These are phyloP conservation scores for Nylanderia fulva DNA, from an alignment of 1,140 invertebrate genomes.

Conservation along the genomic window DNA sequence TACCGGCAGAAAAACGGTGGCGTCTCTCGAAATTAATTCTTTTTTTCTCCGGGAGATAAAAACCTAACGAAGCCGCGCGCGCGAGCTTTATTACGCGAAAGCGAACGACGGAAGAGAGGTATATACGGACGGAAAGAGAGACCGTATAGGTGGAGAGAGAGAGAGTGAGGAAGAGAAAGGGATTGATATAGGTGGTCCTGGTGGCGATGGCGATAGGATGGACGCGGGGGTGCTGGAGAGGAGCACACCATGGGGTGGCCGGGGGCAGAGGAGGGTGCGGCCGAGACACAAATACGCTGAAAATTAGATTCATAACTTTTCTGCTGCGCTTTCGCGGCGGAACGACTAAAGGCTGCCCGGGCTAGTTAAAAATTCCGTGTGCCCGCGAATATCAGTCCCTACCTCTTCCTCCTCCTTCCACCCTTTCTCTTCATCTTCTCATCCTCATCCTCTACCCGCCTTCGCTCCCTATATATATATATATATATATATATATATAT, in stretches of 20 bases:
- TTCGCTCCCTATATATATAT: neutral
- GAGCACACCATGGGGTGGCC: slow-evolving; percentile 47
- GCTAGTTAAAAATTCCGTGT: slow-evolving; percentile 85
- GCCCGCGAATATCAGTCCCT: slow-evolving; percentile 82
- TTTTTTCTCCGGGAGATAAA: slow-evolving; percentile 76
- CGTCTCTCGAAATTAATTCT: slow-evolving; percentile 80
- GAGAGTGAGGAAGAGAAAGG: slow-evolving; percentile 61
- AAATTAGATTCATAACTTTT: slow-evolving; percentile 86
- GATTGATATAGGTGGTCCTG: slow-evolving; percentile 70
- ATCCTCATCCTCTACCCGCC: slow-evolving; percentile 14
- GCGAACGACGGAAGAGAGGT: slow-evolving; percentile 73
- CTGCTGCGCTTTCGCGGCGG: slow-evolving; percentile 80
- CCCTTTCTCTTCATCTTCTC: slow-evolving; percentile 43
- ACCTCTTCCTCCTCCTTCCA: slow-evolving; percentile 37
- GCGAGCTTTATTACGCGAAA: slow-evolving; percentile 79
- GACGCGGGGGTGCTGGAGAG: slow-evolving; percentile 38
- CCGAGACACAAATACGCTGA: slow-evolving; percentile 81
- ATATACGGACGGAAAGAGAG: slow-evolving; percentile 48
- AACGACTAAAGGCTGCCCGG: slow-evolving; percentile 75
- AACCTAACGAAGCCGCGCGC: slow-evolving; percentile 80
- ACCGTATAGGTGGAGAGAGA: slow-evolving; percentile 59
- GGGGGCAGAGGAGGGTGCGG: slow-evolving; percentile 59
- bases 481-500: neutral
- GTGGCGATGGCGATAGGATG: slow-evolving; percentile 67
- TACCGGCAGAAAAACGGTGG: slow-evolving; percentile 68